These are phyloP conservation scores for Lethrus apterus DNA, from an alignment of 1,140 invertebrate species.

Conservation along the genomic window DNA sequence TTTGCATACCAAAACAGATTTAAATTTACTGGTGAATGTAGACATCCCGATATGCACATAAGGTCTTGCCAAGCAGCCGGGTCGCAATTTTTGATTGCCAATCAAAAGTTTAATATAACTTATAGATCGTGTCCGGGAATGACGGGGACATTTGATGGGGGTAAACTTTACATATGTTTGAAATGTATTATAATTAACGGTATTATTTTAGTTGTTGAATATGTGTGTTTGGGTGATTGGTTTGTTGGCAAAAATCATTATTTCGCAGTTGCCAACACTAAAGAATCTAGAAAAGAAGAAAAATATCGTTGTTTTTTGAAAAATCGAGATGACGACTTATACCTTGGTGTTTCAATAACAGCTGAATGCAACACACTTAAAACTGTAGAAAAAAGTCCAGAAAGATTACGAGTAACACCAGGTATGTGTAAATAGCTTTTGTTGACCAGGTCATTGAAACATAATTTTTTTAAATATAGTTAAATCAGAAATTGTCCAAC, in stretches of 20 bases:
- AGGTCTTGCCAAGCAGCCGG: slow-evolving; percentile 92
- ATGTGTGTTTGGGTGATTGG: slow-evolving; percentile 91
- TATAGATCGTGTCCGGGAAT: slow-evolving; percentile 83
- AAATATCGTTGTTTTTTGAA: slow-evolving; percentile 89
- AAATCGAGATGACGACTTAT: slow-evolving; percentile 89
- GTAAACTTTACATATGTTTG: slow-evolving; percentile 41
- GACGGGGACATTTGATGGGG: slow-evolving; percentile 78
- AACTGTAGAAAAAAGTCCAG: slow-evolving; percentile 87
- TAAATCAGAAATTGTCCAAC: slow-evolving; percentile 77
- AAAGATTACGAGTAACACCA: slow-evolving; percentile 79
- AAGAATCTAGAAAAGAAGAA: slow-evolving; percentile 88
- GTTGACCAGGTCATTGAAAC: neutral
- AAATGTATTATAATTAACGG: neutral
- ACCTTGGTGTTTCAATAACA: slow-evolving; percentile 83
- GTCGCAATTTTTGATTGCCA: slow-evolving; percentile 91
- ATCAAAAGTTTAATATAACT: slow-evolving; percentile 94
- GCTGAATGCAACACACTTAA: slow-evolving; percentile 87
- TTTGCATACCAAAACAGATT: slow-evolving; percentile 90
- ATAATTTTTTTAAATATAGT: slow-evolving; percentile 44
- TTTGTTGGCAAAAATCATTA: slow-evolving; percentile 93
- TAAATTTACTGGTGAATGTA: slow-evolving; percentile 85
- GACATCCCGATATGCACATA: slow-evolving; percentile 79
- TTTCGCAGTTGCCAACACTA: slow-evolving; percentile 90
- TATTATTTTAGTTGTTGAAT: slow-evolving; percentile 67
- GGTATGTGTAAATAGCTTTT: slow-evolving; percentile 16